Evolutionary conservation across 2,113 vertebrate species (phyloP).

Genomic region (Monarcha castaneiventris): DNA sequence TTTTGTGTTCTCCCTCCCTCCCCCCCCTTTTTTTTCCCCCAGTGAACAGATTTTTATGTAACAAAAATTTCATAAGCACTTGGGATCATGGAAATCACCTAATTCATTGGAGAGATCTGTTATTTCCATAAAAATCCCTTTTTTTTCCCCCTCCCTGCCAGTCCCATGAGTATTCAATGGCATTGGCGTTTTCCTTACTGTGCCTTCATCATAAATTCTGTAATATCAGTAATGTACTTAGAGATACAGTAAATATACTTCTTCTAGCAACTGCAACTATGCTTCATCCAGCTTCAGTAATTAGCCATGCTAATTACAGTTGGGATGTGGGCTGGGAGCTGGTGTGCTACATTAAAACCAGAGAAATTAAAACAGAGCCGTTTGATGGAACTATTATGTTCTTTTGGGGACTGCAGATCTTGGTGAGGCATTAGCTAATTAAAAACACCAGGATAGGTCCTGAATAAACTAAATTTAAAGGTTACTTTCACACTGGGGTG

Average conservation of each 20-base stretch:
- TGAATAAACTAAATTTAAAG: conserved; percentile 70
- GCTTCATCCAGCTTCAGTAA: conserved; percentile 51
- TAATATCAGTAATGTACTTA: conserved; percentile 18
- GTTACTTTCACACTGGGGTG: conserved; percentile 73
- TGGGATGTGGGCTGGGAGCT: conserved; percentile 53
- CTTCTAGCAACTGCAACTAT: conserved; percentile 37
- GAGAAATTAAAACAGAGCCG: conserved; percentile 65
- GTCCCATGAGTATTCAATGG: background rate
- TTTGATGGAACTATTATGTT: conserved; percentile 53
- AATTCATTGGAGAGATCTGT: background rate
- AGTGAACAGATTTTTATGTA: background rate
- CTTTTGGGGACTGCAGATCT: conserved; percentile 58
- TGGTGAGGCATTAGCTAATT: conserved; percentile 66
- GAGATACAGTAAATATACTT: conserved; percentile 22
- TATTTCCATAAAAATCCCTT: background rate
- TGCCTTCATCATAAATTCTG: conserved; percentile 28
- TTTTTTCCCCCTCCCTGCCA: background rate
- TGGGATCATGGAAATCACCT: background rate
- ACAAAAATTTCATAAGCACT: background rate
- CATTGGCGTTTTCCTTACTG: background rate
- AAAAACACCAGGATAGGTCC: conserved; percentile 58
- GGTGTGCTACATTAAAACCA: conserved; percentile 52
- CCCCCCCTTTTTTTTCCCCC: accelerated
- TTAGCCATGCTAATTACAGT: conserved; percentile 68
- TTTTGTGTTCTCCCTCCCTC: background rate